Percentiles rank a stretch among this genome's conserved stretches.
phyloP scores from a whole-genome alignment of 2,113 vertebrate species.

The Crotalus viridis region DNA sequence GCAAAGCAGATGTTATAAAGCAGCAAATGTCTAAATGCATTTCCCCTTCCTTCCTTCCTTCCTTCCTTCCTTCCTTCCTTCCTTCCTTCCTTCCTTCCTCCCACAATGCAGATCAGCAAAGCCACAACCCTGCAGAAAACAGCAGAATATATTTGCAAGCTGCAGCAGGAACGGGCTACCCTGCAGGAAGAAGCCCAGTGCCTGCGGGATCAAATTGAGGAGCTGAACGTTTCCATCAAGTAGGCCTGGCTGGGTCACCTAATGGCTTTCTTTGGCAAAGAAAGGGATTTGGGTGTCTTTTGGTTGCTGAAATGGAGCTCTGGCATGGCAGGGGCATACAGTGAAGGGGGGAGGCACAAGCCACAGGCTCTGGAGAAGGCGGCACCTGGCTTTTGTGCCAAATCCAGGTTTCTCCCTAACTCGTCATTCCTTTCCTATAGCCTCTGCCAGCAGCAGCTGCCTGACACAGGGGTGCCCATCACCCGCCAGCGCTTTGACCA shows the following conservation, averaged over 20 bases:
- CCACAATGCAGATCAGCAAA: constrained; percentile 85
- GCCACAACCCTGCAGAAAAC: constrained; percentile 96
- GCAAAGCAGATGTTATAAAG: not conserved
- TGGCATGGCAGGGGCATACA: not conserved
- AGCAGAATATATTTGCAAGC: constrained; percentile 88
- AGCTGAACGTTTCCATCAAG: constrained; percentile 91
- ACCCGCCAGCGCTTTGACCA: constrained; percentile 91
- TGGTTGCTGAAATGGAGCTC: not conserved
- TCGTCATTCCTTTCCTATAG: constrained; percentile 59
- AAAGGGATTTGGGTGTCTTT: not conserved
- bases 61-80: not conserved
- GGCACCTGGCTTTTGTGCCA: not conserved
- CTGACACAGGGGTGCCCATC: constrained; percentile 91
- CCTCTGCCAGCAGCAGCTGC: constrained; percentile 91
- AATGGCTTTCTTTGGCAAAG: not conserved
- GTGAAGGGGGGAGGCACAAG: not conserved
- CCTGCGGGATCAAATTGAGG: constrained; percentile 86
- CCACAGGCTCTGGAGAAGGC: not conserved
- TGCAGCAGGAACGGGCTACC: constrained; percentile 90
- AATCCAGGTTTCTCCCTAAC: not conserved
- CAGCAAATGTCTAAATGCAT: not conserved
- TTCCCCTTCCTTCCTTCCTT: not conserved
- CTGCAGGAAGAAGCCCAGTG: constrained; percentile 90
- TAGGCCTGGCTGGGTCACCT: constrained; percentile 55
- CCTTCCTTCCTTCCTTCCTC: not conserved